These are phyloP conservation scores for Gymnarchus niloticus DNA, from an alignment of 2,113 vertebrate species.

Conservation along the genomic window DNA sequence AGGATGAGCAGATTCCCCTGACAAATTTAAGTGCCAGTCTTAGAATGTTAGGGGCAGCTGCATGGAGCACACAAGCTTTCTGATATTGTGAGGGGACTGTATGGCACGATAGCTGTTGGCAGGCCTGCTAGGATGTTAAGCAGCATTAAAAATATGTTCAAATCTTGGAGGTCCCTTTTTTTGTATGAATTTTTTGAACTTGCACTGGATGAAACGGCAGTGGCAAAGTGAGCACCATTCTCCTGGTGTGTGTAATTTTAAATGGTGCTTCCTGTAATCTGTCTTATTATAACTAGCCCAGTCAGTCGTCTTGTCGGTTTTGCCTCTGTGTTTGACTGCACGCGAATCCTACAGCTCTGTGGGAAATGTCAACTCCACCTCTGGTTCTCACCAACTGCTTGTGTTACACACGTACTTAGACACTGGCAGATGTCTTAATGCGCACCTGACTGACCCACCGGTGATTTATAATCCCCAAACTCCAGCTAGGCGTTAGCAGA, in stretches of 20 bases:
- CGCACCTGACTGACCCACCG: background rate
- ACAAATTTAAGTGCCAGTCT: slow-evolving; percentile 43
- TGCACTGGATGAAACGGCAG: background rate
- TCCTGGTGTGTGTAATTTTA: background rate
- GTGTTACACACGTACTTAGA: background rate
- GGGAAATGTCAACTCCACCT: background rate
- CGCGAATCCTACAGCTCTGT: background rate
- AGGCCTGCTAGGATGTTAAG: background rate
- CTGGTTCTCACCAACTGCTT: background rate
- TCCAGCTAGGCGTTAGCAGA: background rate
- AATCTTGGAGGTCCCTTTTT: background rate
- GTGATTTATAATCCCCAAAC: background rate
- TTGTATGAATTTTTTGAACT: too few relatives aligned
- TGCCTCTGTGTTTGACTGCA: background rate
- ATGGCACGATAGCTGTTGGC: background rate
- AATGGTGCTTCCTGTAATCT: background rate
- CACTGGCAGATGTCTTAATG: background rate
- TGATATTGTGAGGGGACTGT: background rate
- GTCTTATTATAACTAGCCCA: background rate
- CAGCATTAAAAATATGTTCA: background rate
- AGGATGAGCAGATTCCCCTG: slow-evolving; percentile 44
- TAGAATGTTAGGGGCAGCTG: slow-evolving; percentile 30
- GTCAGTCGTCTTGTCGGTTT: background rate
- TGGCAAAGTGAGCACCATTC: background rate
- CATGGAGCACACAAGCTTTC: slow-evolving; percentile 16